These are phyloP conservation scores for Eupithecia exiguata DNA, from an alignment of 2,888 invertebrate genomes.

Conservation along the genomic window DNA sequence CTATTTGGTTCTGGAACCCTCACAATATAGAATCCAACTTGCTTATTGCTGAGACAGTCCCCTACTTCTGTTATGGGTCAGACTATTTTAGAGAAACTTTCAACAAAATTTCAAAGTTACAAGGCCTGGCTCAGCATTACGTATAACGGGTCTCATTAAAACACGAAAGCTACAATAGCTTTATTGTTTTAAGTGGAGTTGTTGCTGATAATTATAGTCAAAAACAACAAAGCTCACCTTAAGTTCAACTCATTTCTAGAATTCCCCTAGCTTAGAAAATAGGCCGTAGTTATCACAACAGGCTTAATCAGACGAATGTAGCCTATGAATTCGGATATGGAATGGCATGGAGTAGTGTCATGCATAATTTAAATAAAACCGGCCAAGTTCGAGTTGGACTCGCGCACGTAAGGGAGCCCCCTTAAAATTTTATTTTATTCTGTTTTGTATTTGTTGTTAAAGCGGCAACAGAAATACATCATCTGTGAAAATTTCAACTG, in stretches of 20 bases:
- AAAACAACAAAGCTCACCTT: constrained; percentile 3
- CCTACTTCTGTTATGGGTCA: too few relatives aligned
- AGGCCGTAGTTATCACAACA: neutral
- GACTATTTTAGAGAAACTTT: neutral
- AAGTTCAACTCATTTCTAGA: neutral
- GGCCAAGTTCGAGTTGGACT: too few relatives aligned
- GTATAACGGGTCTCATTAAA: constrained; percentile 14
- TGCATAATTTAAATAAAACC: neutral
- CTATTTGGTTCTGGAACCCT: too few relatives aligned
- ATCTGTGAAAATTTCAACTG: too few relatives aligned
- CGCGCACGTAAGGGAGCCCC: too few relatives aligned
- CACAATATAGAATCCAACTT: too few relatives aligned
- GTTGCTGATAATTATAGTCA: constrained; percentile 22
- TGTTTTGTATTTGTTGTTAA: too few relatives aligned
- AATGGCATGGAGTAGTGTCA: neutral
- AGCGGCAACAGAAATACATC: too few relatives aligned
- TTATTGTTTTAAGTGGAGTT: constrained; percentile 39
- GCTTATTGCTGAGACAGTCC: too few relatives aligned
- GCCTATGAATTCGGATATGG: neutral
- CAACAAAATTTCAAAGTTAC: constrained; percentile 2
- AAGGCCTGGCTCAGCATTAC: neutral
- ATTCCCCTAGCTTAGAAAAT: neutral
- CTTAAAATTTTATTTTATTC: too few relatives aligned
- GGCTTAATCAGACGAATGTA: neutral
- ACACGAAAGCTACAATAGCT: constrained; percentile 29